These are phyloP conservation scores for Micrasema longulum DNA, from an alignment of 1,140 invertebrate species.

Conservation along the genomic window DNA sequence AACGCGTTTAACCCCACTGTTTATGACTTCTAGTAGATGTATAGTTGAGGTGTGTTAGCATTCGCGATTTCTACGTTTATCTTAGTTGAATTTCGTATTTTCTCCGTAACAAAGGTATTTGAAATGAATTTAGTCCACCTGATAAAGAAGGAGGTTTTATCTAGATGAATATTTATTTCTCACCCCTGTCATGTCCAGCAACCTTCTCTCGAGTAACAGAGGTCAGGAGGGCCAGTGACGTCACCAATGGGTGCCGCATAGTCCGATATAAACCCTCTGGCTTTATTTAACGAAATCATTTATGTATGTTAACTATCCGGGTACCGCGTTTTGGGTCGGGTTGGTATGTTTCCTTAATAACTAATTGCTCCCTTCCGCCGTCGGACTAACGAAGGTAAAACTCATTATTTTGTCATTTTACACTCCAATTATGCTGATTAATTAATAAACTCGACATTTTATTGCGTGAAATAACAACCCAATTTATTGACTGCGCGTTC, in stretches of 20 bases:
- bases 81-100: too few relatives aligned
- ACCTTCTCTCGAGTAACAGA: slow-evolving; percentile 1
- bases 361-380: slow-evolving; percentile 23
- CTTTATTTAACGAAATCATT: slow-evolving; percentile 27
- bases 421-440: slow-evolving; percentile 11
- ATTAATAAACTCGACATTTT: too few relatives aligned
- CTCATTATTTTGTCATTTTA: slow-evolving; percentile 40
- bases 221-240: background rate
- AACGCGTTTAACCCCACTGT: slow-evolving; percentile 2
- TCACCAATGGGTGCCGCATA: slow-evolving; percentile 2
- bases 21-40: background rate
- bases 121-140: background rate
- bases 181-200: background rate
- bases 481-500: too few relatives aligned
- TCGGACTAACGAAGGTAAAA: slow-evolving; percentile 37
- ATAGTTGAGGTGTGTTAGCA: background rate
- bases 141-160: background rate
- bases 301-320: slow-evolving; percentile 12
- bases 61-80: too few relatives aligned
- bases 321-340: background rate
- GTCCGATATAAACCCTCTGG: background rate
- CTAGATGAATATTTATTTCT: background rate
- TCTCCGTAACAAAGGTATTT: too few relatives aligned
- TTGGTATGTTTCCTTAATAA: slow-evolving; percentile 8
- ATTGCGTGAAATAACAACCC: too few relatives aligned